These are phyloP conservation scores for Resseliella maxima DNA, from an alignment of 2,888 invertebrate genomes.

Conservation along the genomic window DNA sequence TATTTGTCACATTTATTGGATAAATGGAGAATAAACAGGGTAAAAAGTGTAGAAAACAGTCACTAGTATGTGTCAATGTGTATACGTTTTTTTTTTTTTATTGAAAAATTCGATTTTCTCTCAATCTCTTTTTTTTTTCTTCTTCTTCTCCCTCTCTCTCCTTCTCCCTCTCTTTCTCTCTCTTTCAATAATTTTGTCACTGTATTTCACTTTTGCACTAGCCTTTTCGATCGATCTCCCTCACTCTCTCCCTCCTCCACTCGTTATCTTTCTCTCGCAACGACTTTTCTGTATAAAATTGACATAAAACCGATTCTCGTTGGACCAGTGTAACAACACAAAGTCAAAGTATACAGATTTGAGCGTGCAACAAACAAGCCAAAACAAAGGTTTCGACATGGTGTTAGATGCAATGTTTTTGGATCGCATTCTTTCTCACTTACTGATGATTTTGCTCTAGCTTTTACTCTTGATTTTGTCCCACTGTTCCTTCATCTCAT, in stretches of 20 bases:
- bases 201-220: no score
- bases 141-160: no score
- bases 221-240: no score
- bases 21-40: background rate
- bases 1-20: no score
- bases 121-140: background rate
- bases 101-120: background rate
- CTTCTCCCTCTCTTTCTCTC: no score
- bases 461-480: no score
- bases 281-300: background rate
- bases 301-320: background rate
- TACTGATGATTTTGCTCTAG: no score
- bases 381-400: background rate
- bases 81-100: background rate
- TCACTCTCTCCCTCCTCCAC: no score
- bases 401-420: background rate
- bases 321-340: background rate
- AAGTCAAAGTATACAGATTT: background rate
- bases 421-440: no score
- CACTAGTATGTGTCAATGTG: background rate
- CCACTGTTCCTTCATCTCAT: no score
- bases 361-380: background rate
- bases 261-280: no score
- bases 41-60: background rate
- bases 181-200: no score